phyloP scores from a whole-genome alignment of 2,888 invertebrate species.

The Diarsia rubi region DNA sequence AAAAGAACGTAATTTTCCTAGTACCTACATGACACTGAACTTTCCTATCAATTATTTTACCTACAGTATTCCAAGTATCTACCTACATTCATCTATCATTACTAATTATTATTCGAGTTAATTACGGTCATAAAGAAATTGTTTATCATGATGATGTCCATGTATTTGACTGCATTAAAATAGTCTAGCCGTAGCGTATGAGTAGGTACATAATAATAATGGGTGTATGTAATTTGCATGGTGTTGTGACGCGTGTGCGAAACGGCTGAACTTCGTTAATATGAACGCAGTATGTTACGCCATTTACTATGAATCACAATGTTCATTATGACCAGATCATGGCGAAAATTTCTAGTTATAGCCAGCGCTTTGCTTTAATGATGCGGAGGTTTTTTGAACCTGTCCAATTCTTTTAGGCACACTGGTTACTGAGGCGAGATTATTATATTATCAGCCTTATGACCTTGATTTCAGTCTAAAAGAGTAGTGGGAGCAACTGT shows the following conservation, averaged over 20 bases:
- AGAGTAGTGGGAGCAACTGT: neutral
- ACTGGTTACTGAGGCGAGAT: neutral
- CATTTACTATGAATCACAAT: slow-evolving; percentile 55
- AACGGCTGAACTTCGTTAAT: slow-evolving; percentile 54
- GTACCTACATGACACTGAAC: slow-evolving; percentile 12
- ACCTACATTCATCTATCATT: slow-evolving; percentile 19
- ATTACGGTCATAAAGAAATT: slow-evolving; percentile 39
- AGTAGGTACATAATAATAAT: slow-evolving; percentile 49
- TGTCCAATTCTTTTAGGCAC: neutral
- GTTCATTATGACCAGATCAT: slow-evolving; percentile 44
- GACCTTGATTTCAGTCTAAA: neutral
- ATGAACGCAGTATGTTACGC: slow-evolving; percentile 47
- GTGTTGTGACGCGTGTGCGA: slow-evolving; percentile 42
- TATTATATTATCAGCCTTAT: neutral
- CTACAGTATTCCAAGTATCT: slow-evolving; percentile 1
- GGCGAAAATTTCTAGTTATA: slow-evolving; percentile 41
- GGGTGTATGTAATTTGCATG: slow-evolving; percentile 52
- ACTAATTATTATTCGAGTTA: slow-evolving; percentile 24
- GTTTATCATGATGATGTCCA: slow-evolving; percentile 22
- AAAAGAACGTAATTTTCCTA: slow-evolving; percentile 21
- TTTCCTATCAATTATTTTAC: slow-evolving; percentile 9
- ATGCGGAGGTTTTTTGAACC: slow-evolving; percentile 7
- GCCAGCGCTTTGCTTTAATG: slow-evolving; percentile 19
- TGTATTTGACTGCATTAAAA: slow-evolving; percentile 59
- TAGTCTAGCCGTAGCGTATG: slow-evolving; percentile 50